phyloP scores from a whole-genome alignment of 2,888 invertebrate genomes.

The Lasioglossum figueresi region DNA sequence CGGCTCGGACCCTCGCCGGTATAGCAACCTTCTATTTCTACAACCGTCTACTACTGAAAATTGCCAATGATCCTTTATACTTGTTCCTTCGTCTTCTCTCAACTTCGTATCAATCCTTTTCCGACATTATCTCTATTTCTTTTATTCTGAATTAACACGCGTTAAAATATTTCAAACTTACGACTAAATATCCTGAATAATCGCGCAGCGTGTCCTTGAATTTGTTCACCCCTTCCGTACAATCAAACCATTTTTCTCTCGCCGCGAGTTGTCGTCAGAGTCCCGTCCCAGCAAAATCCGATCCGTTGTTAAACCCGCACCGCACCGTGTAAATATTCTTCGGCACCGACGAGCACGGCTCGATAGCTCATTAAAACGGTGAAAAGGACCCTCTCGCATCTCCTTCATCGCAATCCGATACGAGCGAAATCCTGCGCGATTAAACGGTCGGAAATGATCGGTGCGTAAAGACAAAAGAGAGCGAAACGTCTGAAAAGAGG shows the following conservation, averaged over 20 bases:
- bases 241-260: neutral
- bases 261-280: neutral
- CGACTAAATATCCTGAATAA: neutral
- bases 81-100: neutral
- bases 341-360: neutral
- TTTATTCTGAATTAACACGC: too few relatives aligned
- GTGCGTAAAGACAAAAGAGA: slow-evolving; percentile 31
- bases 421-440: slow-evolving; percentile 37
- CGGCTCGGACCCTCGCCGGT: neutral
- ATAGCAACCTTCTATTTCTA: neutral
- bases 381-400: neutral
- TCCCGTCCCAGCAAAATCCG: neutral
- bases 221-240: neutral
- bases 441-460: slow-evolving; percentile 27
- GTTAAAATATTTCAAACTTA: too few relatives aligned
- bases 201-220: neutral
- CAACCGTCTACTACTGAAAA: neutral
- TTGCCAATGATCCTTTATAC: too few relatives aligned
- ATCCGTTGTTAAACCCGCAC: neutral
- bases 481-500: slow-evolving; percentile 46
- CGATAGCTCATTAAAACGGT: slow-evolving; percentile 18
- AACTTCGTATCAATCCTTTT: neutral
- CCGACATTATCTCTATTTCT: neutral
- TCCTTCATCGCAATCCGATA: slow-evolving; percentile 44
- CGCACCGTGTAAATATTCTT: neutral